Evolutionary conservation across 2,797 vertebrate species (phyloP), one percentile per base, ranked within the genome.

Genomic region (Tinamus major): DNA sequence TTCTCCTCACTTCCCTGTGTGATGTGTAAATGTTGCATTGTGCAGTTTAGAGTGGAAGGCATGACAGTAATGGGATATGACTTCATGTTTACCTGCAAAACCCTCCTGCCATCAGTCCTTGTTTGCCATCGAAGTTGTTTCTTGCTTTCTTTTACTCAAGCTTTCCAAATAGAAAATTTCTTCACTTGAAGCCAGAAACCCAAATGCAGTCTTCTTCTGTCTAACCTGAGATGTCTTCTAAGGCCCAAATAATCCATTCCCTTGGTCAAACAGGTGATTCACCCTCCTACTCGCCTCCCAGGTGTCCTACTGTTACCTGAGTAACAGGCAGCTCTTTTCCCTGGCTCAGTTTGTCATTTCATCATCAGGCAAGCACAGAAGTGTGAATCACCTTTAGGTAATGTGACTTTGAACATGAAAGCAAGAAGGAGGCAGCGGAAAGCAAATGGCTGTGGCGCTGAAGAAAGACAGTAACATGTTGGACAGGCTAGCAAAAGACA

Each of bases 351-450:
- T 88, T 90, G 48, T 81, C 61, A 46, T 90, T 93, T 92, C 71
- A 21, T 64, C 51, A 68, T 87, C 68, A 92, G 31, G 23, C 27
- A 68, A 82, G 37, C 39, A 42, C 37, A 64, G 78, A 81, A 85
- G 33, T 21, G 48, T 77, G 75, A 75, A 55, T 67, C 71, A 78
- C 61, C 59, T 70, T 86, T 59, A 64, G 17, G 55, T 58, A 33
- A 55, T 23, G 12, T 82, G 48, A 49, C 65, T 93, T 79, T 83
- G 37, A 93, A 78, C 72, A 62, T 39, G 42, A 84, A 87, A 90
- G 31, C 21, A 81, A 56, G 48, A 75, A 68, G 21, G 26, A 82
- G 74, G 70, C 59, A 88, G 74, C 13, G 29, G 55, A 87, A 82
- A 85, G 31, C 13, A 90, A 92, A 78, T 87, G 1, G 44, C 41